These are phyloP conservation scores for Sebastes trivittatus DNA, from an alignment of 2,797 vertebrate genomes.

Conservation along the genomic window DNA sequence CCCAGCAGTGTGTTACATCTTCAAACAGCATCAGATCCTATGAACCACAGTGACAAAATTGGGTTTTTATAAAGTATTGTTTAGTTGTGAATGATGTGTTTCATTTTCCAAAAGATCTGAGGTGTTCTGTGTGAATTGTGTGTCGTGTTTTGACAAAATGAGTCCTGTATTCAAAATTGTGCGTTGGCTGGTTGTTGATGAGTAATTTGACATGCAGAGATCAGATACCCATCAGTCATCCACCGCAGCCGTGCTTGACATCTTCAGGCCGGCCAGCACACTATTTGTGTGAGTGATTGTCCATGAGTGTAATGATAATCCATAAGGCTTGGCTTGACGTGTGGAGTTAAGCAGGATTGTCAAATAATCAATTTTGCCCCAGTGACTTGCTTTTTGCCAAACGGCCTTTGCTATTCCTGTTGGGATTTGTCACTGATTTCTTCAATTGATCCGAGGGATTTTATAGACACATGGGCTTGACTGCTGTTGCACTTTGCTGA, in stretches of 20 bases:
- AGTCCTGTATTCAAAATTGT: not conserved
- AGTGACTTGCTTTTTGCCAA: slow-evolving; percentile 66
- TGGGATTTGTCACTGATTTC: slow-evolving; percentile 66
- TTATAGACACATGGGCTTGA: slow-evolving; percentile 70
- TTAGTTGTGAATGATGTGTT: no score
- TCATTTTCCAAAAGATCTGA: no score
- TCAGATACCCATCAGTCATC: slow-evolving; percentile 3
- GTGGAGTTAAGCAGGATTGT: slow-evolving; percentile 68
- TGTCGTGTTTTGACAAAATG: not conserved
- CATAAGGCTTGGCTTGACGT: slow-evolving; percentile 60
- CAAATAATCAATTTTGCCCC: slow-evolving; percentile 75
- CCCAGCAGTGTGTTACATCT: no score
- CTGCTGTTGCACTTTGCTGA: slow-evolving; percentile 66
- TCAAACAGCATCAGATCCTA: no score
- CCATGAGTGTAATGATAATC: slow-evolving; percentile 71
- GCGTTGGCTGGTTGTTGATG: not conserved
- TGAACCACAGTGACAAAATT: no score
- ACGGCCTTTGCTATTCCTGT: slow-evolving; percentile 31
- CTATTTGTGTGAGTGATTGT: slow-evolving; percentile 65
- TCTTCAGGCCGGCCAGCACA: slow-evolving; percentile 23
- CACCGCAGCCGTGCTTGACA: slow-evolving; percentile 18
- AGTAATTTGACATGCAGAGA: slow-evolving; percentile 26
- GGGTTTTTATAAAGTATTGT: no score
- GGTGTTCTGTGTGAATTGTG: not conserved
- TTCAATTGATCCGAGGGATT: slow-evolving; percentile 57